phyloP scores from a whole-genome alignment of 2,888 invertebrate species.

The Onthophagus sagittarius region DNA sequence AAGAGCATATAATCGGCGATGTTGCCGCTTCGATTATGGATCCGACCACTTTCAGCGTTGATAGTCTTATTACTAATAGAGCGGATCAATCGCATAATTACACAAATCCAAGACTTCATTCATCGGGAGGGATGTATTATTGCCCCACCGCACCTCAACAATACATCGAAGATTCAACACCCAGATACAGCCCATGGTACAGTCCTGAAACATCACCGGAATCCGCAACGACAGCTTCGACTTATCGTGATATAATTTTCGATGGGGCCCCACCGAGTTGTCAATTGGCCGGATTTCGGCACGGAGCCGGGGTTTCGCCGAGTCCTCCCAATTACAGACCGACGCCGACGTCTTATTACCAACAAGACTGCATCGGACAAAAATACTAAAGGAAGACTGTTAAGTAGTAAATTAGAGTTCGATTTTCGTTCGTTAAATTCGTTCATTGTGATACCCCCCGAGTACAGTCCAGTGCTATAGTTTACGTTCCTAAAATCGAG shows the following conservation, averaged over 20 bases:
- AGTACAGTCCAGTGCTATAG: background rate
- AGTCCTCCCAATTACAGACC: slow-evolving; percentile 53
- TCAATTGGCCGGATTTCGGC: slow-evolving; percentile 49
- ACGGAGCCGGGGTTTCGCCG: slow-evolving; percentile 51
- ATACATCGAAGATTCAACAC: slow-evolving; percentile 44
- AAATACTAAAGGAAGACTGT: slow-evolving; percentile 40
- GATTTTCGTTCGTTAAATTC: background rate
- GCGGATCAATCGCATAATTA: slow-evolving; percentile 42
- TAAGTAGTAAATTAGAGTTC: background rate
- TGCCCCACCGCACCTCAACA: slow-evolving; percentile 49
- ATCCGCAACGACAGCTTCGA: slow-evolving; percentile 39
- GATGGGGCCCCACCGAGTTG: slow-evolving; percentile 48
- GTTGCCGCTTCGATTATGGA: slow-evolving; percentile 46
- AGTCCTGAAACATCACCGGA: slow-evolving; percentile 52
- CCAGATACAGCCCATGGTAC: slow-evolving; percentile 54
- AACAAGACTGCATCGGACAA: slow-evolving; percentile 57
- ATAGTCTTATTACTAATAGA: slow-evolving; percentile 56
- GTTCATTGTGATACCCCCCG: background rate
- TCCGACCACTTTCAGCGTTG: slow-evolving; percentile 57
- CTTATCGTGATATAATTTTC: slow-evolving; percentile 46
- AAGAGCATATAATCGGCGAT: slow-evolving; percentile 44
- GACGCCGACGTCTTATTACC: slow-evolving; percentile 55
- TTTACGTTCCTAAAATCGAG: background rate
- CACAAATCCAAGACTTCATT: slow-evolving; percentile 44
- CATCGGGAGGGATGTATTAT: slow-evolving; percentile 56